These are phyloP conservation scores for Napeogenes sylphis DNA, from an alignment of 2,888 invertebrate species.

Conservation along the genomic window DNA sequence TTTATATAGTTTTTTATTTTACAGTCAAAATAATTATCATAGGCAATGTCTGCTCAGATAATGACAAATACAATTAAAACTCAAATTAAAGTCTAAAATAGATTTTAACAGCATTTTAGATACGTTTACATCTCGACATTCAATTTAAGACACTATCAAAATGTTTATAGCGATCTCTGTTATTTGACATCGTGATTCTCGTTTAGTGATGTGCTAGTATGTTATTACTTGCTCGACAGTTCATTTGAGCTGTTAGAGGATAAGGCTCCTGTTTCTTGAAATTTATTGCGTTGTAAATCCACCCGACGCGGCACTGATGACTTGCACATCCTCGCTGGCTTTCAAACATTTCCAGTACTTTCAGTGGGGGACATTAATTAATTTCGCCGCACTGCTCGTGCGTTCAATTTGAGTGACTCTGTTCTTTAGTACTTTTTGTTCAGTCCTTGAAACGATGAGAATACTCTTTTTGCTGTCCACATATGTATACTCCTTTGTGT, in stretches of 20 bases:
- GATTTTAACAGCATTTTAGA: not conserved
- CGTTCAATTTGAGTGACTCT: slow-evolving; percentile 57
- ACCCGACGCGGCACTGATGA: slow-evolving; percentile 52
- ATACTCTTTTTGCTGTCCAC: slow-evolving; percentile 21
- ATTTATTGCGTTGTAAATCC: slow-evolving; percentile 70
- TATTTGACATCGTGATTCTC: slow-evolving; percentile 34
- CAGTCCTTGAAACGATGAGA: slow-evolving; percentile 30
- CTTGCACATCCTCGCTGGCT: slow-evolving; percentile 62
- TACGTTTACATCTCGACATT: not conserved
- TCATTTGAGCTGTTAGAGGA: slow-evolving; percentile 69
- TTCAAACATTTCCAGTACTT: slow-evolving; percentile 59
- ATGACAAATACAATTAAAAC: not conserved
- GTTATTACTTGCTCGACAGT: slow-evolving; percentile 58
- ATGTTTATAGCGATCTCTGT: slow-evolving; percentile 33
- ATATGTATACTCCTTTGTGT: slow-evolving; percentile 18
- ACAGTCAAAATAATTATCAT: too few relatives aligned
- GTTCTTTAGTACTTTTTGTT: slow-evolving; percentile 48
- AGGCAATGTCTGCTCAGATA: too few relatives aligned
- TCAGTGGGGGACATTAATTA: slow-evolving; percentile 67
- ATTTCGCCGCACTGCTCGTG: slow-evolving; percentile 60
- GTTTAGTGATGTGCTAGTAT: slow-evolving; percentile 38
- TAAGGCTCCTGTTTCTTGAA: slow-evolving; percentile 61
- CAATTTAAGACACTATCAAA: slow-evolving; percentile 23
- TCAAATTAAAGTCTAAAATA: not conserved
- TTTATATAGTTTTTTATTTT: too few relatives aligned